Evolutionary conservation across 1,140 invertebrate species (phyloP), one percentile per base, ranked within the genome.

Genomic region (Papilio polyxenes): DNA sequence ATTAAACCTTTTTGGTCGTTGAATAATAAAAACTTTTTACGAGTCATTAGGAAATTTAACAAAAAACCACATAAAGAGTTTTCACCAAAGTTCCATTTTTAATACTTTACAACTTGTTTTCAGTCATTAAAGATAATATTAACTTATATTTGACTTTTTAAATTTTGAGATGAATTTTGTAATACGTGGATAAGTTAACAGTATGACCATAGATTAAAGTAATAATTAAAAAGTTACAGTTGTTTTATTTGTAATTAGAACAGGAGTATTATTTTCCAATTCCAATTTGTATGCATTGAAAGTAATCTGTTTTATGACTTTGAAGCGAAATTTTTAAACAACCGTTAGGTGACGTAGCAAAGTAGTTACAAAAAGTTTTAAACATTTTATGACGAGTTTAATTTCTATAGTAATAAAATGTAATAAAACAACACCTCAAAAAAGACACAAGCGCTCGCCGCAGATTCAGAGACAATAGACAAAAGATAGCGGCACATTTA

Each of bases 1-100:
- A 81, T 85, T 80, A 74, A 72, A 83, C 82, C 80, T 49, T 82
- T 83, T 84, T 83, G 81, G 72, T 83, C 69, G 31, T 81, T 74
- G n/a, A 59, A 82, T 83, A 83, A 86, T 88, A 85, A 85, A 83
- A 84, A 85, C 83, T 84, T 89, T 83, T 82, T 77, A 1, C 3
- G 11, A 77, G 23, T 77, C 44, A 53, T 53, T 77, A 44, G 10
- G 3, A 48, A 48, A 31, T 69, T 15, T 23, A 31, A 75, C 74
- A 49, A 7, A 49, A 48, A 44, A 75, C 4, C 9, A 23, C 44
- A 49, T n/a, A 11, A 75, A 48, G 13, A 48, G 0, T n/a, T 48
- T 49, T 75, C 17, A 44, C 40, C 40, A 44, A 40, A 53, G 7
- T 8, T 53, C 10, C 10, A 8, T 44, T 44, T 44, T 44, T 44